Evolutionary conservation across 2,797 vertebrate genomes (phyloP), one percentile per base, ranked within the genome.

Genomic region (Falco biarmicus): DNA sequence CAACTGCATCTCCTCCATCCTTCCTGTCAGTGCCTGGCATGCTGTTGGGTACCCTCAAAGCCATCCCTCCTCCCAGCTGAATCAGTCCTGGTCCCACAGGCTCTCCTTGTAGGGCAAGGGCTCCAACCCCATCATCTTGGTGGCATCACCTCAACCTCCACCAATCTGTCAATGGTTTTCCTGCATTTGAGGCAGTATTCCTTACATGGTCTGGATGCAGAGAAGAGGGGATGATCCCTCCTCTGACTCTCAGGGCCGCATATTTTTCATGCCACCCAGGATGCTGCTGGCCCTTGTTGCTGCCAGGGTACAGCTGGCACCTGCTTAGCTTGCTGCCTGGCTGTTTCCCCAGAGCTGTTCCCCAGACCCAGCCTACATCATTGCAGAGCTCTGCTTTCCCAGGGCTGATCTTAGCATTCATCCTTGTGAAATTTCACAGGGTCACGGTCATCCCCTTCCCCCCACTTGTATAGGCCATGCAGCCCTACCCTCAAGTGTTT

Each of bases 1-100:
- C 8, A 4, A 4, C 41, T 56, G 31, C 0, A 0, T 21, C 17
- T 73, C 61, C 8, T 75, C 13, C 11, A 34, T 63, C 8, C 13
- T 11, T 91, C 34, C 48, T 45, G 26, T 28, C 17, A 22, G 53
- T 66, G 26, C 16, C 11, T 24, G 15, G 6, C 7, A 28, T 50
- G 34, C 15, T 66, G 16, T 66, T 68, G 22, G 16, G 11, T 45
- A 16, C 10, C 29, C 14, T 29, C 5, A 18, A 28, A 53, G 60
- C n/a, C 1, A 1, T 37, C 16, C 26, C 10, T 31, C 7, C 28
- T 64, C 10, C 14, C 15, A 26, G 12, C 12, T 57, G 64, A 83
- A 41, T n/a, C 3, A 28, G 29, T 12, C 14, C 16, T 17, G 6
- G 39, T 60, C 11, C 48, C 25, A 34, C 24, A 31, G 29, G 6